Conservation (phyloP, 2,113 vertebrate species). For the Probosciger aterrimus region DNA sequence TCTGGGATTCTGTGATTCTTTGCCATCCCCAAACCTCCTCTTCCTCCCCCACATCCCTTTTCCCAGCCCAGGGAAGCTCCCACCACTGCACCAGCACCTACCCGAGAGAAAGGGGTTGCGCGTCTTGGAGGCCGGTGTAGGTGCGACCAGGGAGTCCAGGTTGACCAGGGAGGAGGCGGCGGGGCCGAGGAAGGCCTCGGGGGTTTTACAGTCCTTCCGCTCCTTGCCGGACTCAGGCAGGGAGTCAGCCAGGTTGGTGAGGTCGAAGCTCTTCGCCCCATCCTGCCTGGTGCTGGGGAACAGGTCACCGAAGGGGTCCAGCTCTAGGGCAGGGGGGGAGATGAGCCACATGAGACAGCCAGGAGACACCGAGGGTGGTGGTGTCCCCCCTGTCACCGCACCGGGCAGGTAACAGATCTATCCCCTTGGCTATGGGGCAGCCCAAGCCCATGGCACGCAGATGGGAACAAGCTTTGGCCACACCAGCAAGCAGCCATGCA, state of each 20-base stretch:
- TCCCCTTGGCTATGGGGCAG: not conserved
- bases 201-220: conserved; percentile 78
- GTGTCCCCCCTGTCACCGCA: rapidly evolving
- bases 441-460: rapidly evolving
- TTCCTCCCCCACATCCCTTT: not conserved
- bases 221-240: conserved; percentile 71
- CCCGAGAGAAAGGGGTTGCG: conserved; percentile 92
- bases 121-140: conserved; percentile 72
- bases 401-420: not conserved
- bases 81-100: conserved; percentile 5
- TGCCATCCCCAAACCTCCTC: not conserved
- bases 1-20: not conserved
- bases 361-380: not conserved
- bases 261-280: conserved; percentile 77
- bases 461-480: not conserved
- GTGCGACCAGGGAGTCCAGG: conserved; percentile 84
- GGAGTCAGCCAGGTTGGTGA: conserved; percentile 77
- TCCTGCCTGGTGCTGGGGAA: conserved; percentile 83
- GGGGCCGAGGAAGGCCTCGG: conserved; percentile 89
- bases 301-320: conserved; percentile 85
- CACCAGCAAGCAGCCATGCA: not conserved
- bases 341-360: not conserved
- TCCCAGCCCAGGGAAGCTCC: not conserved
- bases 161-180: conserved; percentile 89
- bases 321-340: conserved; percentile 70